Conservation (phyloP, 2,113 vertebrate species). For the Canis aureus region DNA sequence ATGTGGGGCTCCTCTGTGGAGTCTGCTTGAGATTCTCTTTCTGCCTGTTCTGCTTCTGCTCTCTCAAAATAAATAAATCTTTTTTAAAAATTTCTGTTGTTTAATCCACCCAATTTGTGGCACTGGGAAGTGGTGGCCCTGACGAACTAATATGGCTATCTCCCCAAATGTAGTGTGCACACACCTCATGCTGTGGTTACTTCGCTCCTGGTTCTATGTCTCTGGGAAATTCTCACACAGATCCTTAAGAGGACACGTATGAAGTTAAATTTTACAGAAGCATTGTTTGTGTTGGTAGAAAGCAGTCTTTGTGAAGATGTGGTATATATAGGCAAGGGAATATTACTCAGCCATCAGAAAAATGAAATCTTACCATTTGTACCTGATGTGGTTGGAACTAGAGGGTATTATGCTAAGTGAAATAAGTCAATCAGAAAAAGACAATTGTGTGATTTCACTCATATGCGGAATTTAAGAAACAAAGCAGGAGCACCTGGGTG, state of each 20-base stretch:
- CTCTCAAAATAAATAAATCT: neutral
- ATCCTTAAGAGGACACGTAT: neutral
- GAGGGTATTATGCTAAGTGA: too few relatives aligned
- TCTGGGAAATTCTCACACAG: neutral
- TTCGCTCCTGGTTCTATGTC: neutral
- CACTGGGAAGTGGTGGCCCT: neutral
- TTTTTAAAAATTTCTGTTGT: neutral
- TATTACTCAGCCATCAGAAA: too few relatives aligned
- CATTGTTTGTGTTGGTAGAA: neutral
- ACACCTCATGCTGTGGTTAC: neutral
- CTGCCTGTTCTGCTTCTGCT: neutral
- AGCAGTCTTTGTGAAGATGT: neutral
- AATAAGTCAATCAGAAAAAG: too few relatives aligned
- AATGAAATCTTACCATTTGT: too few relatives aligned
- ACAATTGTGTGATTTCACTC: too few relatives aligned
- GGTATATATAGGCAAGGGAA: too few relatives aligned
- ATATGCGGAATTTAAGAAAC: too few relatives aligned
- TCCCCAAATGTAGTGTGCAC: neutral
- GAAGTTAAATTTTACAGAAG: neutral
- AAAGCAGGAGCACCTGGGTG: too few relatives aligned
- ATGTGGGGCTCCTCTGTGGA: neutral
- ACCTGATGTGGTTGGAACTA: too few relatives aligned
- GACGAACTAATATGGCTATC: fast-evolving
- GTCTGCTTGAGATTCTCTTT: neutral
- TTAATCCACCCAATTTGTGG: neutral